Base-by-base conservation (phyloP, 2,113 vertebrate species). In the Rhagologus leucostigma region DNA sequence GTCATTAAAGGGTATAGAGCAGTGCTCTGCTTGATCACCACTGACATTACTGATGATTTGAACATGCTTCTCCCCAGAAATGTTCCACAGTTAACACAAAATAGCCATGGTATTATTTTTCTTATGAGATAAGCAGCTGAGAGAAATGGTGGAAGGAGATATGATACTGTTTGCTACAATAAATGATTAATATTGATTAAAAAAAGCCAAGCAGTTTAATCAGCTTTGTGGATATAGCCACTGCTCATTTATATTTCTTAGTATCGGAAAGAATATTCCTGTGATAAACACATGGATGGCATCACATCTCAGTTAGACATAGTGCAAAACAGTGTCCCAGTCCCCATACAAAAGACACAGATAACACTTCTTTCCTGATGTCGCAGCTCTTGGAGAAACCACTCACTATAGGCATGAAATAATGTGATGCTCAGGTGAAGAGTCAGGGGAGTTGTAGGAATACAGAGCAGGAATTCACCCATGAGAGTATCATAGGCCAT, bases 1-100 rank as follows among this genome's bases (percentile, higher is more conserved):
- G 3, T 44, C 64, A 27, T 81, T 70, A 55, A 81, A 70, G 4
- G 6, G 4, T 33, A 9, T 35, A 41, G 42, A 0, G 0, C 9
- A 46, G 13, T 11, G 5, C 11, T 76, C 23, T 46, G 7, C 21
- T 78, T 55, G n/a, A 56, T 68, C 27, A 47, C 17, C 15, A 16
- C 17, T 35, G 16, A 47, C 3, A 4, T 60, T 59, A 46, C 4
- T 67, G 44, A 26, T 46, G 9, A 39, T 57, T 30, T 84, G 56
- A 60, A 82, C 1, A 2, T 26, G 13, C 24, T 76, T 88, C 6
- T 7, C 21, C 11, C 39, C 16, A 82, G 83, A 57, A n/a, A 10
- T 39, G 1, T 68, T 60, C 19, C 16, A 26, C 1, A 7, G 3
- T 62, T 33, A 70, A 35, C 13, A 46, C 12, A 62, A 78, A 84